These are phyloP conservation scores for Villa cingulata DNA, from an alignment of 2,888 invertebrate species.

Conservation along the genomic window DNA sequence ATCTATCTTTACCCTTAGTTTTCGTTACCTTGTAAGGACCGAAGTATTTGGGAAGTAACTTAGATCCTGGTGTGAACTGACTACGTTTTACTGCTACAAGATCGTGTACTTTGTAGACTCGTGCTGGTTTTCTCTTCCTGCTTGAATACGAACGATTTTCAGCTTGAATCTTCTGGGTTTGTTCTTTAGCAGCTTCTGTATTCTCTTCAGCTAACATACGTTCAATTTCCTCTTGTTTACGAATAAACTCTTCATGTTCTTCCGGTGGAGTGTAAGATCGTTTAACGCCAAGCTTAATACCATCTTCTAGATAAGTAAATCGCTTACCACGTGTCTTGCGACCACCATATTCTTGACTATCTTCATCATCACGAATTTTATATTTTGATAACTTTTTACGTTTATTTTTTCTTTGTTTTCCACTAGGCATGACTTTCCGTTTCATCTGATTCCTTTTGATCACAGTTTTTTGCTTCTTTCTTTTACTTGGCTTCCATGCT, in stretches of 20 bases:
- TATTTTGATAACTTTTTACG: conserved; percentile 40
- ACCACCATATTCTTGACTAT: conserved; percentile 18
- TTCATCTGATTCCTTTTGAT: conserved; percentile 19
- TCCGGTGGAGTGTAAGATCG: conserved; percentile 36
- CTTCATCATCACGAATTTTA: conserved; percentile 53
- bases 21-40: too few species aligned
- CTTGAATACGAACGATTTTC: background rate
- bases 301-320: conserved; percentile 33
- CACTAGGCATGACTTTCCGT: conserved; percentile 18
- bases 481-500: conserved; percentile 31
- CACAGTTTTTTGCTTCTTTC: conserved; percentile 22
- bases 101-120: background rate
- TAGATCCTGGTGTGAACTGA: too few species aligned
- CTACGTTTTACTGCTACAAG: conserved; percentile 6
- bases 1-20: too few species aligned
- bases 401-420: conserved; percentile 23
- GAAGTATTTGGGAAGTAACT: too few species aligned
- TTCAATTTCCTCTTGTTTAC: conserved; percentile 35
- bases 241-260: conserved; percentile 34
- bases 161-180: conserved; percentile 15
- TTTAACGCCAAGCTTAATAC: conserved; percentile 35
- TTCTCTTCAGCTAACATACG: conserved; percentile 36
- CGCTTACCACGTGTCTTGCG: conserved; percentile 29
- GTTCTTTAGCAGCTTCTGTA: conserved; percentile 32
- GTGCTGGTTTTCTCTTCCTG: background rate